Evolutionary conservation across 2,888 invertebrate species (phyloP), one percentile per base, ranked within the genome.

Genomic region (Andrena camellia): DNA sequence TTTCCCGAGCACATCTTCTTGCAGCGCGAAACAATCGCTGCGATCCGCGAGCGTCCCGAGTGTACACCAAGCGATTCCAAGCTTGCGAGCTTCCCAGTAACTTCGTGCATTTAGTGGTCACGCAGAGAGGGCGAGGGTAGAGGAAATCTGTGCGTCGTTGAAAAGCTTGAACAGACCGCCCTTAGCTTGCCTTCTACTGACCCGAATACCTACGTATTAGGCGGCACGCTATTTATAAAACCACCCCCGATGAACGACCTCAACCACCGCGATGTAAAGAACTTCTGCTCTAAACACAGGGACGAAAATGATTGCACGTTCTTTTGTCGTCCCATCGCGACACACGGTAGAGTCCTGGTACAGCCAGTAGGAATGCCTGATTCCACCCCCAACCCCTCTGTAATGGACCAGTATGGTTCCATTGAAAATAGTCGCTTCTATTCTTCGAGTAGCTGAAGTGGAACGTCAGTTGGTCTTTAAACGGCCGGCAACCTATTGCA

Each of bases 201-300:
- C 92, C 92, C 89, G 88, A 90, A 92, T 93, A 89, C 90, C 89
- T 91, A 92, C 91, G 86, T 88, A 90, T 88, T 77, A 79, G 83
- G 69, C 75, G 79, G 84, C 62, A 42, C 62, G 86, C 86, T 93
- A 92, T 92, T 91, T 90, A 90, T 93, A 93, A 90, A 92, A 88
- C 89, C 88, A 90, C 91, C 92, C 90, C 85, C 89, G 84, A 87
- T 85, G 84, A 89, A 89, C 89, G 88, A 90, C 90, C 87, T 81
- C 87, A 68, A 79, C 78, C 57, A 81, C 57, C 83, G 76, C 83
- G 74, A 84, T 78, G 80, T 72, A 83, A 81, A 72, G 83, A 84
- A 87, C 66, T 74, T 80, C 73, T n/a, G 66, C 60, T 67, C 68
- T 62, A 78, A 78, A 82, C 73, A 70, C 70, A 62, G 60, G 20